A percentile compares a stretch with the other conserved stretches of the same genome.
Evolutionary conservation across 2,797 vertebrate species (phyloP).

Genomic region (Falco biarmicus): DNA sequence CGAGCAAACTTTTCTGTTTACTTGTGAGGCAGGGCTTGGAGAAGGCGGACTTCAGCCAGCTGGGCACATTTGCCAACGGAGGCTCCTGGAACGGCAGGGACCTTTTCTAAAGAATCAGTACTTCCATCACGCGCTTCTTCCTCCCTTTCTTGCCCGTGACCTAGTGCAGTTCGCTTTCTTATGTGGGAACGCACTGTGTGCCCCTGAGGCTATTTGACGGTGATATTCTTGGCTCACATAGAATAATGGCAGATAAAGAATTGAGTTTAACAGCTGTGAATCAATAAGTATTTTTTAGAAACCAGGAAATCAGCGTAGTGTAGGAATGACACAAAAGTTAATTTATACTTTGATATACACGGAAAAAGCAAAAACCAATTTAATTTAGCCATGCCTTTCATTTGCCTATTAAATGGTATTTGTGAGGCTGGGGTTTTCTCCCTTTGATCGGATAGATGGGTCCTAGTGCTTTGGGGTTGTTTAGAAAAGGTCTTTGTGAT

Average conservation of each 20-base stretch:
- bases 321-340: neutral
- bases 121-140: neutral
- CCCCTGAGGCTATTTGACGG: neutral
- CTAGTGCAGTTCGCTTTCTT: neutral
- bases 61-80: conserved; percentile 19
- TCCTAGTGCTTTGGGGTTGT: neutral
- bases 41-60: neutral
- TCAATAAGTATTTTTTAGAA: neutral
- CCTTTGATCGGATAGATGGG: neutral
- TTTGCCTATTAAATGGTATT: neutral
- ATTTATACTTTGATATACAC: neutral
- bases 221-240: neutral
- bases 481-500: neutral
- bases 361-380: neutral
- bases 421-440: neutral
- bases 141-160: neutral
- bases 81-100: conserved; percentile 6
- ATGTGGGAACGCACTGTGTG: accelerated
- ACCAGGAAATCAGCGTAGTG: neutral
- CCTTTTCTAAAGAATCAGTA: neutral
- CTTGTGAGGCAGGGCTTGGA: conserved; percentile 72
- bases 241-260: neutral
- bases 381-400: neutral
- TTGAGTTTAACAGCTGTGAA: neutral
- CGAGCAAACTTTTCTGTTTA: conserved; percentile 71